Conservation (phyloP, 2,888 invertebrate genomes). For the Dicyrtoma fusca region DNA sequence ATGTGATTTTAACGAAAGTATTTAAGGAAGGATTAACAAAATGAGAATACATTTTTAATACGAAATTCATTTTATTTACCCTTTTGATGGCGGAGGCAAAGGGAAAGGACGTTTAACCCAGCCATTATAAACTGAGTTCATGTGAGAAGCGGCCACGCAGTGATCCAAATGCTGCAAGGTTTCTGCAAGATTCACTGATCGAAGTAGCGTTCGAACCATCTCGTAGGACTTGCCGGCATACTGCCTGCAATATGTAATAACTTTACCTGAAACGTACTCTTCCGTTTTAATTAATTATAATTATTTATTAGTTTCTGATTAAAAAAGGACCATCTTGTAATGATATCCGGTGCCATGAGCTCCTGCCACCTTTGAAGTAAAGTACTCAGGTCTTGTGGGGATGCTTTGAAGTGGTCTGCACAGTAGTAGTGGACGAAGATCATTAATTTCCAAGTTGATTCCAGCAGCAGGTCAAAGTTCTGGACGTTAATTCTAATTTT, state of each 20-base stretch:
- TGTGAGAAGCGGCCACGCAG: conserved; percentile 26
- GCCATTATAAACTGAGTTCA: conserved; percentile 8
- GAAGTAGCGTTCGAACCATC: conserved; percentile 11
- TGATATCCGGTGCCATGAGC: conserved; percentile 13
- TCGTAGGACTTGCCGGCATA: conserved; percentile 25
- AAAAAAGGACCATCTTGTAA: conserved; percentile 10
- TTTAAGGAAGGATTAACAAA: not conserved
- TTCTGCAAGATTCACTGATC: not conserved
- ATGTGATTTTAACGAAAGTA: not conserved
- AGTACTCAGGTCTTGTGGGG: conserved; percentile 42
- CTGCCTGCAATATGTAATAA: conserved; percentile 16
- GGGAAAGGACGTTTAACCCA: conserved; percentile 27
- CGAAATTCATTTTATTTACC: conserved; percentile 6
- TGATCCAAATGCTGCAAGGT: conserved; percentile 11
- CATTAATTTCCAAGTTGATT: conserved; percentile 49
- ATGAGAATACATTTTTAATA: not conserved
- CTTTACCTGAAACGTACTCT: too few relatives aligned
- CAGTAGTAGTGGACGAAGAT: conserved; percentile 51
- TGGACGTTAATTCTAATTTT: not conserved
- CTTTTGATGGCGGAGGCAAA: not conserved
- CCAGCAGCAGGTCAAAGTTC: conserved; percentile 47
- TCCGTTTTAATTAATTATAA: not conserved
- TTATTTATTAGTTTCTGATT: too few relatives aligned
- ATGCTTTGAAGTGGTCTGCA: conserved; percentile 40
- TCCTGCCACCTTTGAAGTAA: conserved; percentile 29